Evolutionary conservation across 2,888 invertebrate species (phyloP), one percentile per base, ranked within the genome.

Genomic region (Anthoptus insignis): DNA sequence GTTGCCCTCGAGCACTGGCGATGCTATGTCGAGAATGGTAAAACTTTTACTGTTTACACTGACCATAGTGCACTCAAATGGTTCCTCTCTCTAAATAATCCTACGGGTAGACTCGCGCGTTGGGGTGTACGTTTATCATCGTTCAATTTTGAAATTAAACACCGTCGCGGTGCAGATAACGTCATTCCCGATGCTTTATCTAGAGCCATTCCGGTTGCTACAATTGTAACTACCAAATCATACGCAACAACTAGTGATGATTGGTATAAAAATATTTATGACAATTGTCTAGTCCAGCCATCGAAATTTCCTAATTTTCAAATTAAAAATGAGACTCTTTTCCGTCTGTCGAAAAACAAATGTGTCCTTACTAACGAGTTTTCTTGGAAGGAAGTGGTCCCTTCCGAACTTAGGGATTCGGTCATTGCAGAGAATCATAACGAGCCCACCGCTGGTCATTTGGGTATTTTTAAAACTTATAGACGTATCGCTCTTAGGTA

Each of bases 1-100:
- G 11, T 27, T 7, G 79, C 77, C 2, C 14, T 78, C 0, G 78
- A 79, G 50, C 73, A 78, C 14, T 79, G 74, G 76, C 65, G 75
- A 0, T 74, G 74, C 56, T 75, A 74, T 58, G 7, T 77, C 0
- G 76, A 76, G 11, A 77, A 72, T n/a, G 75, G 74, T 0, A 37
- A 58, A 13, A 21, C 42, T 0, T 75, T 75, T 27, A 70, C 67
- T 0, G 72, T 77, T 0, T 73, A 65, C 21, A 76, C 77, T 0
- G 76, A 76, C 27, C 77, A 76, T 21, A 54, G 70, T 0, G 69
- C 76, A 3, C 14, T 77, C 0, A 75, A 74, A 64, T 76, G 73
- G 73, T 75, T 75, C 8, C 22, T 75, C 0, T 60, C 59, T 4
- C 24, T 78, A 0, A 52, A 14, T 0, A 76, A 76, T 11, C 19